Conservation (phyloP, 2,113 vertebrate genomes). For the Malurus elegans region DNA sequence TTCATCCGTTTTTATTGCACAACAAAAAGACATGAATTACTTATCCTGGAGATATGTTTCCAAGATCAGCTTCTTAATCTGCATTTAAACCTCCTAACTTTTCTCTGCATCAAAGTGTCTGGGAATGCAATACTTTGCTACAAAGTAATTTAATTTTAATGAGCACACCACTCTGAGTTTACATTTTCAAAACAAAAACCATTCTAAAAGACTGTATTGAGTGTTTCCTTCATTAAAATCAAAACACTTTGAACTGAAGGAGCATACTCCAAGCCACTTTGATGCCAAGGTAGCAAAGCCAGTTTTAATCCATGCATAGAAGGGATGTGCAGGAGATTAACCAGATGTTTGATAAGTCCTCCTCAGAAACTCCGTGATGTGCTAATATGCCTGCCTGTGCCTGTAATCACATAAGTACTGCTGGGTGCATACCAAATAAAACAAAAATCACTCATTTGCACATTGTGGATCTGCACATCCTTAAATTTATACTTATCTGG, state of each 20-base stretch:
- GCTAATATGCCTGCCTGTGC: not conserved
- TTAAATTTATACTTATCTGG: not conserved
- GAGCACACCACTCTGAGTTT: not conserved
- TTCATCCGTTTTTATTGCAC: not conserved
- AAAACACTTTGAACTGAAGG: slow-evolving; percentile 20
- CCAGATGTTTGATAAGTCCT: not conserved
- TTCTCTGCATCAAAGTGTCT: not conserved
- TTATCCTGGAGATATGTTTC: not conserved
- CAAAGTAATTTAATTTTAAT: slow-evolving; percentile 43
- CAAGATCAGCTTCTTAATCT: not conserved
- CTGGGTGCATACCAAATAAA: not conserved
- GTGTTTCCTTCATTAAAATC: slow-evolving; percentile 28
- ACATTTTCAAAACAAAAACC: slow-evolving; percentile 23
- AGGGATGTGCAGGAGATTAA: not conserved
- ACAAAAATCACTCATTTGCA: not conserved
- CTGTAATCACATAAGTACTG: not conserved
- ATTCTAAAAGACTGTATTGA: not conserved
- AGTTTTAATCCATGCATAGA: not conserved
- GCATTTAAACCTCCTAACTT: not conserved
- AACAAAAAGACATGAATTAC: not conserved
- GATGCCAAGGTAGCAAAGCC: slow-evolving; percentile 13
- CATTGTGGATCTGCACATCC: not conserved
- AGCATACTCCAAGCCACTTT: slow-evolving; percentile 7
- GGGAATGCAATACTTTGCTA: not conserved
- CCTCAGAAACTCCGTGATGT: not conserved